phyloP scores from a whole-genome alignment of 53 echinoderm and acorn worm genomes.

The Temnopleurus reevesii region DNA sequence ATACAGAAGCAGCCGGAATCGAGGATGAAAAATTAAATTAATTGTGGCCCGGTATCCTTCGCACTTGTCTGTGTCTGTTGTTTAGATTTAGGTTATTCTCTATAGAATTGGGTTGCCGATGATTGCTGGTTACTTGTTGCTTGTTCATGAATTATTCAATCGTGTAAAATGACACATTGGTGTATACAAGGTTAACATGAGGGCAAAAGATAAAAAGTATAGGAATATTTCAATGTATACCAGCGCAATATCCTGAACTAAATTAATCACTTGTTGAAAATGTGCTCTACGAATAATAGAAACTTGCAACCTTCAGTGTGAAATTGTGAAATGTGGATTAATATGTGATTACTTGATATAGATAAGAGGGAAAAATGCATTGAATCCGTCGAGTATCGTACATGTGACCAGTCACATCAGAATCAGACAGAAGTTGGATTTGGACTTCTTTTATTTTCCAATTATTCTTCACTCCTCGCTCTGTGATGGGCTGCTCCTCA shows the following conservation, averaged over 20 bases:
- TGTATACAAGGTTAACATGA: background rate
- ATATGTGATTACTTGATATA: too few relatives aligned
- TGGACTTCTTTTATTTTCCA: too few relatives aligned
- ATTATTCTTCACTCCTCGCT: too few relatives aligned
- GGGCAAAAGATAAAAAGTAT: background rate
- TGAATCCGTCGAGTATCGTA: too few relatives aligned
- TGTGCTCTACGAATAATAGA: background rate
- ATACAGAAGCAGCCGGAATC: background rate
- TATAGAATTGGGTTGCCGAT: constrained; percentile 17
- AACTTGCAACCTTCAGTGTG: background rate
- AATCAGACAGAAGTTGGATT: too few relatives aligned
- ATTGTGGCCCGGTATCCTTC: background rate
- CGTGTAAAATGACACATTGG: background rate
- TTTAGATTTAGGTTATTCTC: constrained; percentile 9
- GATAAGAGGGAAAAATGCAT: too few relatives aligned
- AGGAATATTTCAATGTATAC: background rate
- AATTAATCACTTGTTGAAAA: background rate
- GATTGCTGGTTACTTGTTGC: background rate
- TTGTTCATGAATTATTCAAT: constrained; percentile 12
- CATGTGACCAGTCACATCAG: too few relatives aligned
- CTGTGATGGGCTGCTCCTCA: too few relatives aligned
- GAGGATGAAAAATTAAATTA: constrained; percentile 33
- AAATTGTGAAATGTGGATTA: background rate
- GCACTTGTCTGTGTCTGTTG: background rate
- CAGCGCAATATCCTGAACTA: background rate